Evolutionary conservation across 1,140 invertebrate species (phyloP).

Genomic region (Pinna nobilis): DNA sequence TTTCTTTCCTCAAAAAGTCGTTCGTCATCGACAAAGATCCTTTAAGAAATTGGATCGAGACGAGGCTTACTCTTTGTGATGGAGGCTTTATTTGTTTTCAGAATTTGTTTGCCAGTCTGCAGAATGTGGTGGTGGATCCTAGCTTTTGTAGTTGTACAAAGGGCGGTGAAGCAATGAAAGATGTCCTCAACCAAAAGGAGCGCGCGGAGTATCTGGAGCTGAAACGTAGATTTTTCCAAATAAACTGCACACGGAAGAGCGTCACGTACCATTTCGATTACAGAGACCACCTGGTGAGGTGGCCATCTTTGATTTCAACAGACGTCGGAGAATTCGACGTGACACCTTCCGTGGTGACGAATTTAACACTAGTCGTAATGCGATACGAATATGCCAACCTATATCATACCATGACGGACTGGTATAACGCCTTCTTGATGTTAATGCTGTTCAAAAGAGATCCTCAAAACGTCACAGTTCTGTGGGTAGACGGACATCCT

Average conservation of each 20-base stretch:
- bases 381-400: conserved; percentile 68
- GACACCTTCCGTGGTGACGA: not conserved
- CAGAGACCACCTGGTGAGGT: conserved; percentile 11
- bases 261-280: conserved; percentile 22
- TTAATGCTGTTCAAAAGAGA: conserved; percentile 49
- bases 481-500: conserved; percentile 66
- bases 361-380: conserved; percentile 44
- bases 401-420: conserved; percentile 65
- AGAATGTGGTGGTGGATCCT: conserved; percentile 19
- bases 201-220: not conserved
- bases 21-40: too few relatives aligned
- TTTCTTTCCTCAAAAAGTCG: too few relatives aligned
- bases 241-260: conserved; percentile 14
- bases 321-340: not conserved
- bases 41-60: too few relatives aligned
- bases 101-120: conserved; percentile 32
- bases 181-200: not conserved
- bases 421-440: conserved; percentile 63
- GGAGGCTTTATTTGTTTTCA: conserved; percentile 21
- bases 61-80: conserved; percentile 27
- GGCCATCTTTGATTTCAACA: not conserved
- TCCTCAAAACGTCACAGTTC: conserved; percentile 53
- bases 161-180: not conserved
- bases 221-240: conserved; percentile 26
- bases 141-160: not conserved